Conservation (phyloP, 2,113 vertebrate species). For the Xyliphius kryptos region DNA sequence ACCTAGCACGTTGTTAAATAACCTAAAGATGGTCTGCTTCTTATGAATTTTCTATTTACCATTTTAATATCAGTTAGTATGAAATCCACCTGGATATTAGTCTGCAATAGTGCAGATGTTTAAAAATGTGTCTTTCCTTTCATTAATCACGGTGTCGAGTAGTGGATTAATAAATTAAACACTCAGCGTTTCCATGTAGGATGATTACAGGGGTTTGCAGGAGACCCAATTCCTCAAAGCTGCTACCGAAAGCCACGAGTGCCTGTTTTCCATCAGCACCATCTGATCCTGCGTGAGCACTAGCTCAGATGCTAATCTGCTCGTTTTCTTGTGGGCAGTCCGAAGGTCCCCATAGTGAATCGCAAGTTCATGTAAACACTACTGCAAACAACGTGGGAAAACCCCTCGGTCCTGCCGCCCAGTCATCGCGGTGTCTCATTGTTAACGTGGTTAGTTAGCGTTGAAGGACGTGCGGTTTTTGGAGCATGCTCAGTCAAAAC, state of each 20-base stretch:
- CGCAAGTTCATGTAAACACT: slow-evolving; percentile 6
- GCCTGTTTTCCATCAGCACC: slow-evolving; percentile 20
- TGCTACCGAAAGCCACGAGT: not conserved
- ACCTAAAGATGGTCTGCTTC: slow-evolving; percentile 14
- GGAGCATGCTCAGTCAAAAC: slow-evolving; percentile 34
- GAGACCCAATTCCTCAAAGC: not conserved
- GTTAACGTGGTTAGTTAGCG: slow-evolving; percentile 46
- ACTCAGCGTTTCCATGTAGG: not conserved
- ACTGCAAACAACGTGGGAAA: slow-evolving; percentile 38
- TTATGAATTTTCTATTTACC: slow-evolving; percentile 16
- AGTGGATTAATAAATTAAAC: not conserved
- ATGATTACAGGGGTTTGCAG: slow-evolving; percentile 1
- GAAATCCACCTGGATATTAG: slow-evolving; percentile 16
- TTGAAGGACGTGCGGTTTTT: slow-evolving; percentile 45
- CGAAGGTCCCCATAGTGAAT: not conserved
- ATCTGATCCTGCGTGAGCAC: not conserved
- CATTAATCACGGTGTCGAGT: not conserved
- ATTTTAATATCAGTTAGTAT: not conserved
- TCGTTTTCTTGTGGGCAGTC: not conserved
- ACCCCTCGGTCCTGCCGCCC: slow-evolving; percentile 24
- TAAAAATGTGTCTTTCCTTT: slow-evolving; percentile 6
- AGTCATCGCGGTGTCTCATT: slow-evolving; percentile 40
- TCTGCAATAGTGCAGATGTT: slow-evolving; percentile 8
- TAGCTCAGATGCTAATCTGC: slow-evolving; percentile 8
- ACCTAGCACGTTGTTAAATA: too few species aligned